Evolutionary conservation across 1,140 invertebrate species (phyloP).

Genomic region (Bombus difficillimus): DNA sequence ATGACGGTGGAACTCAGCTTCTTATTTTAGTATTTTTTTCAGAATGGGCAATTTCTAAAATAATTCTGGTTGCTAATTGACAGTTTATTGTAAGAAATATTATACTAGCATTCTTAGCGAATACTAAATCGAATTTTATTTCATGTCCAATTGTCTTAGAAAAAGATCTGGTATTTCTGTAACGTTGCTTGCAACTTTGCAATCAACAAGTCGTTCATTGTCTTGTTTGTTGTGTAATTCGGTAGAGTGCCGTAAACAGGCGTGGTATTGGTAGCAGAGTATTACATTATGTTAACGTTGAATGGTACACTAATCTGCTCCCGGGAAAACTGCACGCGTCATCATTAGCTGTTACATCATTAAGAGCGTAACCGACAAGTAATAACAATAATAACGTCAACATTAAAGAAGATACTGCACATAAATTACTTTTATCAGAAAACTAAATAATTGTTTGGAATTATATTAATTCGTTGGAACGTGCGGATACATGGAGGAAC

Average conservation of each 20-base stretch:
- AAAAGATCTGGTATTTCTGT: background rate
- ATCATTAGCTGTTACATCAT: background rate
- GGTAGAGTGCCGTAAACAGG: constrained; percentile 9
- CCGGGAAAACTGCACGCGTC: constrained; percentile 22
- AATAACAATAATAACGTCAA: constrained; percentile 4
- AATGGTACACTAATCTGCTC: constrained; percentile 34
- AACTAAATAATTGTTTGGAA: background rate
- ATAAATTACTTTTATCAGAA: background rate
- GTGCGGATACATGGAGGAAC: background rate
- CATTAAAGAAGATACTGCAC: background rate
- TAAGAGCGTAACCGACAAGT: background rate
- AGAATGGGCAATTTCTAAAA: too few species aligned
- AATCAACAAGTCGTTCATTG: background rate
- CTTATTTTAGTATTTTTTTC: too few species aligned
- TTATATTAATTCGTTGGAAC: background rate
- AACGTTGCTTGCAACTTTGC: background rate
- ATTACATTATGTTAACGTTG: constrained; percentile 14
- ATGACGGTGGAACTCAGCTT: too few species aligned
- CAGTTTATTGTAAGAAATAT: too few species aligned
- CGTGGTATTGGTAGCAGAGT: background rate
- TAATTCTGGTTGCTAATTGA: too few species aligned
- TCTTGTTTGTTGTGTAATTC: constrained; percentile 3
- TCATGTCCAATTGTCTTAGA: background rate
- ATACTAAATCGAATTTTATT: background rate
- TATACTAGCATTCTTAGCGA: too few species aligned